Evolutionary conservation across 2,888 invertebrate species (phyloP).

Genomic region (Amblyteles armatorius): DNA sequence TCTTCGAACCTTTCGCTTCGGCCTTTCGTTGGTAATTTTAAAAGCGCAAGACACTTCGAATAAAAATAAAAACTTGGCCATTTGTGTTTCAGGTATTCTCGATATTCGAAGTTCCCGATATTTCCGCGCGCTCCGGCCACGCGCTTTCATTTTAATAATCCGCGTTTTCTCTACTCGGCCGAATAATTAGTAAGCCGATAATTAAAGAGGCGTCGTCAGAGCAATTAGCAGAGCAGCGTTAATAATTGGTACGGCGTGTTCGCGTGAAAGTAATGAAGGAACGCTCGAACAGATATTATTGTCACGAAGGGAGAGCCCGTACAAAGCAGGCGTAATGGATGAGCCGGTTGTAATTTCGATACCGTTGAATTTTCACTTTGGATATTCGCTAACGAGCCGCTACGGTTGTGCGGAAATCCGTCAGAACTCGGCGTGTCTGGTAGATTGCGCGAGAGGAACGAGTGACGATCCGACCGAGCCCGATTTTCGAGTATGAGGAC

Average conservation of each 20-base stretch:
- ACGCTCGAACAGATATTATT: conserved; percentile 26
- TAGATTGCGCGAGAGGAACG: neutral
- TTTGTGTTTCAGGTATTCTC: neutral
- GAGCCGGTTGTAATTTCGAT: conserved; percentile 1
- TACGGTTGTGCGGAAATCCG: conserved; percentile 5
- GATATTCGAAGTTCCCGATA: neutral
- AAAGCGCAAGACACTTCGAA: too few relatives aligned
- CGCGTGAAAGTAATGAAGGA: conserved; percentile 22
- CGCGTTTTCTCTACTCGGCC: neutral
- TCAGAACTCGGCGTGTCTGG: neutral
- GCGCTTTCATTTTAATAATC: conserved; percentile 22
- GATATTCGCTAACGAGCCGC: conserved; percentile 30
- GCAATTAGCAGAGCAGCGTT: conserved; percentile 43
- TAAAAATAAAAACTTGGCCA: too few relatives aligned
- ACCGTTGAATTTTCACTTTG: conserved; percentile 34
- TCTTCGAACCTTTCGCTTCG: too few relatives aligned
- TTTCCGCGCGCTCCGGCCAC: conserved; percentile 3
- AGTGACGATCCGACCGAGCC: neutral
- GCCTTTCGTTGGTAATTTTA: too few relatives aligned
- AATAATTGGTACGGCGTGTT: conserved; percentile 34
- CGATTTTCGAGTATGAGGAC: neutral
- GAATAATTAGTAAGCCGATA: conserved; percentile 46
- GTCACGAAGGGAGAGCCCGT: neutral
- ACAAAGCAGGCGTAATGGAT: neutral
- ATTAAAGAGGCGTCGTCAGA: conserved; percentile 40